Evolutionary conservation across 1,140 invertebrate species (phyloP), one percentile per base, ranked within the genome.

Genomic region (Drosophila suzukii): DNA sequence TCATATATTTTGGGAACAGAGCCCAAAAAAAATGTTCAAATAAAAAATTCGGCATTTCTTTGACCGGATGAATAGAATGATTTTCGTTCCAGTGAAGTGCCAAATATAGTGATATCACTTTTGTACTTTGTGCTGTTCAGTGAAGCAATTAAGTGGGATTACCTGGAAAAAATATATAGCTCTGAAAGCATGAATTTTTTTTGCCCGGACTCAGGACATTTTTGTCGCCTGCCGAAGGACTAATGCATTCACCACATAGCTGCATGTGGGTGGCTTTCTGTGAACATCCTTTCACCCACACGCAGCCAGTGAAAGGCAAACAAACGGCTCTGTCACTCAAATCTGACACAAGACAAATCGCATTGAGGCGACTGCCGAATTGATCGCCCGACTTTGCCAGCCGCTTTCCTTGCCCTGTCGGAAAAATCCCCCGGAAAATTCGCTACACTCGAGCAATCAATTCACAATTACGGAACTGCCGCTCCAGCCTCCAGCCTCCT

Each of bases 291-390:
- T 70, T 20, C 8, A 13, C 10, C 50, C 50, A 34, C 63, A 44
- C 54, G 49, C 49, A 43, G 49, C 39, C 41, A 60, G 60, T 60
- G 76, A 63, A 73, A 60, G 86, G 79, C 74, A 89, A 88, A 89
- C 77, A 89, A 89, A 89, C 81, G 79, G 84, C 74, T 72, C 80
- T 89, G 84, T 89, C 84, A 89, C 54, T 89, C 84, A 89, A 89
- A 89, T 89, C 84, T 89, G 84, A 89, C 84, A 89, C 61, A 72
- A 89, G 84, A 89, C 84, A 89, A 89, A 89, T 89, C 85, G 84
- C 68, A 80, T 70, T 71, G 81, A 77, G 50, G 65, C 44, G 72
- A 46, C 49, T 47, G 34, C 59, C 57, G 63, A 83, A 80, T 89
- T 80, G 80, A 89, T 89, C 85, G 77, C 84, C 76, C 71, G 61